A percentile compares a stretch with the other conserved stretches of the same genome.
Conservation (phyloP, 2,797 vertebrate genomes). For the Clarias fuscus region DNA sequence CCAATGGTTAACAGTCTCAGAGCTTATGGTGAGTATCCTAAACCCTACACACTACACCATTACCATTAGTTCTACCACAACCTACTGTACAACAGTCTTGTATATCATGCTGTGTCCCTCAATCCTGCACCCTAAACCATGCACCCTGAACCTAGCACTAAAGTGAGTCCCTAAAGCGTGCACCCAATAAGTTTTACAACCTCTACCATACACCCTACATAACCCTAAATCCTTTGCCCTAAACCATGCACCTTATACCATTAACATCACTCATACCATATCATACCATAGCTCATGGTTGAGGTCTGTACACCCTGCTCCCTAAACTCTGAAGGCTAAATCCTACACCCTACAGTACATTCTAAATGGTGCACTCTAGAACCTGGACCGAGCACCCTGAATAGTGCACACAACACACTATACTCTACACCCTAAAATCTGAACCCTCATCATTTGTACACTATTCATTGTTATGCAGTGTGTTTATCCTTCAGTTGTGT, state of each 20-base stretch:
- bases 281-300: no score
- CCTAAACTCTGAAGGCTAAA: background rate
- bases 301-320: background rate
- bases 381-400: background rate
- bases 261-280: no score
- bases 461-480: background rate
- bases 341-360: background rate
- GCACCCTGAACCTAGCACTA: background rate
- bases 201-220: background rate
- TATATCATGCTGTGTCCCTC: no score
- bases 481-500: background rate
- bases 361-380: background rate
- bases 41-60: background rate
- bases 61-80: background rate
- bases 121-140: background rate
- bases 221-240: background rate
- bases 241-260: background rate
- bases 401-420: background rate
- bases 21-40: background rate
- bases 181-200: background rate
- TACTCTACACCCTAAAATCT: background rate
- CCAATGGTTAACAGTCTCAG: no score
- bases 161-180: no score
- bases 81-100: background rate
- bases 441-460: background rate